Percentiles rank a stretch among this genome's conserved stretches.
These are phyloP conservation scores for Conchocele bisecta DNA, from an alignment of 2,888 invertebrate species.

Conservation along the genomic window DNA sequence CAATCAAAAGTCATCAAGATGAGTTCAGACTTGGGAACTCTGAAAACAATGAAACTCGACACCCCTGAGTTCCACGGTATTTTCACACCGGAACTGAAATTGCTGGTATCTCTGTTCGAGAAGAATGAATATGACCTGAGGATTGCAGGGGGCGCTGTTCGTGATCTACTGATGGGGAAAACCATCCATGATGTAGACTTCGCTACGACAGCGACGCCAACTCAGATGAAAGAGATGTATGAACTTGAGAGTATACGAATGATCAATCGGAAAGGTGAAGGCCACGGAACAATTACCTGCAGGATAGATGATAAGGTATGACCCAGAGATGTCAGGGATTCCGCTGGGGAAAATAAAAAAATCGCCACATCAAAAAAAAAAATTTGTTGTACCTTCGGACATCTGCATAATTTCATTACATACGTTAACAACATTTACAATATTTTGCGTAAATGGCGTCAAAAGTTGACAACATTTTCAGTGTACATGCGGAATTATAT, in stretches of 20 bases:
- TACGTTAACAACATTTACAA: too few relatives aligned
- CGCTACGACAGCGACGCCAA: conserved; percentile 98
- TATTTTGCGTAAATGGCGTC: too few relatives aligned
- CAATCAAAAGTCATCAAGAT: too few relatives aligned
- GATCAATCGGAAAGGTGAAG: conserved; percentile 89
- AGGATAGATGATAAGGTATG: conserved; percentile 95
- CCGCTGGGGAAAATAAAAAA: too few relatives aligned
- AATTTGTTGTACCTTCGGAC: too few relatives aligned
- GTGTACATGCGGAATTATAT: too few relatives aligned
- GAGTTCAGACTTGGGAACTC: too few relatives aligned
- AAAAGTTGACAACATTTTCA: too few relatives aligned
- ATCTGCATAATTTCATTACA: too few relatives aligned
- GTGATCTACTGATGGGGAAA: conserved; percentile 84
- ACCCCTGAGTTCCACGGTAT: conserved; percentile 75
- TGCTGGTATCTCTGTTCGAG: conserved; percentile 89
- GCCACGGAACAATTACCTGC: conserved; percentile 93
- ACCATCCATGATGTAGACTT: conserved; percentile 93
- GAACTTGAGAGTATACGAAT: conserved; percentile 91
- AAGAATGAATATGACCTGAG: conserved; percentile 90
- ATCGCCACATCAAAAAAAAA: too few relatives aligned
- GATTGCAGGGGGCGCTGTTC: conserved; percentile 98
- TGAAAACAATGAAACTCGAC: conserved; percentile 77
- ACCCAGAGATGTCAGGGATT: too few relatives aligned
- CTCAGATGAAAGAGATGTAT: conserved; percentile 97
- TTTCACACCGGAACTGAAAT: conserved; percentile 91